Evolutionary conservation across 1,140 invertebrate species (phyloP).

Genomic region (Drosophila mayri): DNA sequence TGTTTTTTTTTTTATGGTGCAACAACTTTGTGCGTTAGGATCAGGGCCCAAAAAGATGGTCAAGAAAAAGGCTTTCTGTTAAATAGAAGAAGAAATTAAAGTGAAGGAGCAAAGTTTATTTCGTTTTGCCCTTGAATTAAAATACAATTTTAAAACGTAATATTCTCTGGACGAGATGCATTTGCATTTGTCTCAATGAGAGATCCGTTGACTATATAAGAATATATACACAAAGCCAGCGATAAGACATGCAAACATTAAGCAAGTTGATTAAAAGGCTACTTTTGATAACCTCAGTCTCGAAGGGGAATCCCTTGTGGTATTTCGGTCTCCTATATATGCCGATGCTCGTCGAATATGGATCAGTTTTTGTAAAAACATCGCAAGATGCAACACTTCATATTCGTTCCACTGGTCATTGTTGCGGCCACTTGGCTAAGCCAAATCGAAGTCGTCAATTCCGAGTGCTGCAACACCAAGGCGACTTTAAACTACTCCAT

Average conservation of each 20-base stretch:
- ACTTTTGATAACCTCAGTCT: background rate
- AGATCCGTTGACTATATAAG: background rate
- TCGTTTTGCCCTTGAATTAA: background rate
- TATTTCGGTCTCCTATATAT: slow-evolving; percentile 1
- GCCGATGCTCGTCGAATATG: background rate
- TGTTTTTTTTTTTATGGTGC: slow-evolving; percentile 63
- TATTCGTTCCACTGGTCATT: background rate
- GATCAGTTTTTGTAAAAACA: background rate
- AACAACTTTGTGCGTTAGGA: slow-evolving; percentile 57
- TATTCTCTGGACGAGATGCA: background rate
- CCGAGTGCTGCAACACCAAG: slow-evolving; percentile 6
- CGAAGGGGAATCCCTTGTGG: background rate
- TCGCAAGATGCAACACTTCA: background rate
- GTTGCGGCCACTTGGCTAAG: background rate
- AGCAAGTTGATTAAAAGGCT: background rate
- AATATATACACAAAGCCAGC: background rate
- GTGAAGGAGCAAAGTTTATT: background rate
- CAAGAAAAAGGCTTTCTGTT: slow-evolving; percentile 2
- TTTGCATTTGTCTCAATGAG: background rate
- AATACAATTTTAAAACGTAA: background rate
- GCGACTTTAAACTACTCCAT: background rate
- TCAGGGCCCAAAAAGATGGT: slow-evolving; percentile 17
- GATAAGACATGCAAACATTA: slow-evolving; percentile 1
- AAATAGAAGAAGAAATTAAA: background rate
- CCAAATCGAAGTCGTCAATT: background rate